Conservation (phyloP, 2,888 invertebrate genomes). For the Polymixis lichenea region DNA sequence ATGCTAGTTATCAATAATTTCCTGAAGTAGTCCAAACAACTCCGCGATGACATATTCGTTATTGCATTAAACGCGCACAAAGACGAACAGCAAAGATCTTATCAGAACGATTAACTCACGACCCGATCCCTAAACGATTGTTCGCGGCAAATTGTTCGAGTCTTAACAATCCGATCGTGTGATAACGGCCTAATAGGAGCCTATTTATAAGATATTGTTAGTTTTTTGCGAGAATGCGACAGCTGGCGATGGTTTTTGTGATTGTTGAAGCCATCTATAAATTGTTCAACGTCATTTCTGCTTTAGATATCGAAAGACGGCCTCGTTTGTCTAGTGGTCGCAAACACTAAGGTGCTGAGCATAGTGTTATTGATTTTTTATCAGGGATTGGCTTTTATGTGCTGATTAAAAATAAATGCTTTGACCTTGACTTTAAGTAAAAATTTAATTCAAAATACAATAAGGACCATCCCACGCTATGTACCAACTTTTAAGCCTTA, state of each 20-base stretch:
- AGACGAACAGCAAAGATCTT: constrained; percentile 65
- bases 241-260: constrained; percentile 52
- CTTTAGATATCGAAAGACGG: not conserved
- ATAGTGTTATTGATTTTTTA: too few relatives aligned
- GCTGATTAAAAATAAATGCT: too few relatives aligned
- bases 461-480: not conserved
- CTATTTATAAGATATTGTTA: constrained; percentile 59
- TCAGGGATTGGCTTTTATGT: too few relatives aligned
- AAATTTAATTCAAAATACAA: not conserved
- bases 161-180: constrained; percentile 63
- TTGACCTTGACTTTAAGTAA: not conserved
- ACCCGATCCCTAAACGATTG: constrained; percentile 60
- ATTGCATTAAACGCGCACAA: constrained; percentile 65
- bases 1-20: not conserved
- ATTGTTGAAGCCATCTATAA: constrained; percentile 1
- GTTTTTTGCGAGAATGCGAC: constrained; percentile 45
- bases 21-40: constrained; percentile 8
- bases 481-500: not conserved
- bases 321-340: too few relatives aligned
- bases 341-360: too few relatives aligned
- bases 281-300: constrained; percentile 41
- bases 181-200: constrained; percentile 65
- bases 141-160: constrained; percentile 70
- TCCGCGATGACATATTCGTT: constrained; percentile 42
- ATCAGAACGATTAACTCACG: constrained; percentile 68